These are phyloP conservation scores for Amniataba percoides DNA, from an alignment of 2,797 vertebrate species.

Conservation along the genomic window DNA sequence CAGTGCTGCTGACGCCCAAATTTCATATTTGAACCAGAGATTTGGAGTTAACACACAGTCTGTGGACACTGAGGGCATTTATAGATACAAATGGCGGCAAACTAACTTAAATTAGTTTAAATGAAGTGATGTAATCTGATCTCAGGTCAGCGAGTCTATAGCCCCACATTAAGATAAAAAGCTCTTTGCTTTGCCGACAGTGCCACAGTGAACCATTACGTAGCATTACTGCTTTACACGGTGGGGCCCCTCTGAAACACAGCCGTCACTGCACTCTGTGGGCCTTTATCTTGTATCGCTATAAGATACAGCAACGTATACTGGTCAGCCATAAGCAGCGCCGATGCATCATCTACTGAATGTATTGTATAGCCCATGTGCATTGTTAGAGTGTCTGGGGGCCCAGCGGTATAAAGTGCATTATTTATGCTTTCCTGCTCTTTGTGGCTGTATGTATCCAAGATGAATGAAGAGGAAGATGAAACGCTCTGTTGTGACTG, in stretches of 20 bases:
- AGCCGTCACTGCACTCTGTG: slow-evolving; percentile 26
- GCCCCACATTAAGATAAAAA: slow-evolving; percentile 28
- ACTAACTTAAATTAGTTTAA: slow-evolving; percentile 21
- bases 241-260: slow-evolving; percentile 30
- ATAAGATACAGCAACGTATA: slow-evolving; percentile 41
- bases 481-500: slow-evolving; percentile 81
- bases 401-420: slow-evolving; percentile 68
- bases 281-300: slow-evolving; percentile 44
- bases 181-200: slow-evolving; percentile 15
- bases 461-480: slow-evolving; percentile 84
- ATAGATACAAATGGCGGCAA: slow-evolving; percentile 16
- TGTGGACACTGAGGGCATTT: slow-evolving; percentile 15
- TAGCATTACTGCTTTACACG: slow-evolving; percentile 20
- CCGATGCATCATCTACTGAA: slow-evolving; percentile 59
- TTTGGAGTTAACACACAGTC: slow-evolving; percentile 12
- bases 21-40: slow-evolving; percentile 15
- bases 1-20: slow-evolving; percentile 7
- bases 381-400: slow-evolving; percentile 59
- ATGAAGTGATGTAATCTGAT: slow-evolving; percentile 38
- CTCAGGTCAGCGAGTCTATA: slow-evolving; percentile 19
- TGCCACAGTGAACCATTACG: slow-evolving; percentile 7
- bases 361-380: slow-evolving; percentile 48
- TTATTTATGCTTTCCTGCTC: slow-evolving; percentile 80
- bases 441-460: slow-evolving; percentile 71
- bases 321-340: slow-evolving; percentile 62